Base-by-base conservation (phyloP, 2,888 invertebrate genomes). In the Ectemnius cavifrons region DNA sequence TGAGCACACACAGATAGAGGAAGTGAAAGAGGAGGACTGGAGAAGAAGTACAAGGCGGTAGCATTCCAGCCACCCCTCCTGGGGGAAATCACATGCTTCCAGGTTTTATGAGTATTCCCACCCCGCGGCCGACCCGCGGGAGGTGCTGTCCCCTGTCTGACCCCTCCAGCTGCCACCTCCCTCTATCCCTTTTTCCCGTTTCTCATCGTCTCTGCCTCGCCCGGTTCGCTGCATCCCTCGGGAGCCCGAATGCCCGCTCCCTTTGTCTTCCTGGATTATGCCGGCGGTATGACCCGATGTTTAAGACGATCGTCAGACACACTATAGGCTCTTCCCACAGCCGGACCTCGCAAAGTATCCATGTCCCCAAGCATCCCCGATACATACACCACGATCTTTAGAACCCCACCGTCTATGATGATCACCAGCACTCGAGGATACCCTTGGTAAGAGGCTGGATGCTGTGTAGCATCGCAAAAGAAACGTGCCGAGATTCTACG, bases 1-100 rank as follows among this genome's bases (percentile, higher is more conserved):
- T 37, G 37, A 37, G 37, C 37, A 4, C 8, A 37, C 11, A 52
- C 4, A 52, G 52, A 52, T 2, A 52, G 49, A 49, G 14, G 28
- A 0, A 49, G 49, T 4, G 49, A 49, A 16, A 45, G 61, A 71
- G 68, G 58, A 49, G 70, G 61, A 68, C 37, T 46, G 60, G 56
- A 13, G 61, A 63, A 16, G 60, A 59, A 63, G 68, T 71, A 62
- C 18, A 65, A 64, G 67, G 72, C 64, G 62, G 60, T 57, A 83
- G 84, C 81, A 86, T 85, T 84, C 83, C 82, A 71, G 76, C 80
- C 84, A 60, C 82, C 83, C 84, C 83, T 88, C 88, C 89, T 89
- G 83, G 85, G 89, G 89, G 89, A 89, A 89, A 89, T 89, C 89
- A 89, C 88, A 86, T 88, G 89, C 85, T 87, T 83, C 86, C 86